Evolutionary conservation across 2,797 vertebrate genomes (phyloP).

Genomic region (Acipenser transmontanus): DNA sequence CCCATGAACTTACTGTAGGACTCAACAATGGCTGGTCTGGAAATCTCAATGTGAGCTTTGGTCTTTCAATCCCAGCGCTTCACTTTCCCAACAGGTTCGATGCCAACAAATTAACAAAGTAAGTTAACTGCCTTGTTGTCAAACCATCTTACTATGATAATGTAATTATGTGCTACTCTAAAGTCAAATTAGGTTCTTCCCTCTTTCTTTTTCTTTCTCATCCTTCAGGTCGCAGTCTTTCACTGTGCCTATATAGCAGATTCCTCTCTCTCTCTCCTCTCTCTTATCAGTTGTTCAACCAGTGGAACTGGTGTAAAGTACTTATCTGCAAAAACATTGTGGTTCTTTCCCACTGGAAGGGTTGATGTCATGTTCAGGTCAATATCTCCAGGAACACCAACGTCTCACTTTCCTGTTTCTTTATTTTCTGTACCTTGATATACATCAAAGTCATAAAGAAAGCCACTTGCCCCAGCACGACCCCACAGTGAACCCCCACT

Average conservation of each 20-base stretch:
- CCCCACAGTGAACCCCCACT: conserved; percentile 23
- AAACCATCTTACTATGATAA: conserved; percentile 23
- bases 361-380: conserved; percentile 30
- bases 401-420: conserved; percentile 13
- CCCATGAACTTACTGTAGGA: conserved; percentile 32
- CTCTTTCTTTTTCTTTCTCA: conserved; percentile 16
- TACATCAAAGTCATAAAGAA: conserved; percentile 22
- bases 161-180: conserved; percentile 22
- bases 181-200: conserved; percentile 25
- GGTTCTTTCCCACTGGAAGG: conserved; percentile 24
- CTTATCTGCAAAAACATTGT: conserved; percentile 22
- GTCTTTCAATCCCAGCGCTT: conserved; percentile 25
- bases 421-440: conserved; percentile 17
- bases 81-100: conserved; percentile 6
- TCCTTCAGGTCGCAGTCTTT: conserved; percentile 23
- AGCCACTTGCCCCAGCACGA: conserved; percentile 16
- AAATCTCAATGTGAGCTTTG: conserved; percentile 26
- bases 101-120: conserved; percentile 10
- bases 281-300: conserved; percentile 17
- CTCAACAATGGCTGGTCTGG: conserved; percentile 29
- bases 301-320: conserved; percentile 28
- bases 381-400: conserved; percentile 24
- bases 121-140: conserved; percentile 32
- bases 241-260: conserved; percentile 19
- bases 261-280: neutral